Conservation (phyloP, 1,140 invertebrate genomes). For the Helicoverpa armigera region DNA sequence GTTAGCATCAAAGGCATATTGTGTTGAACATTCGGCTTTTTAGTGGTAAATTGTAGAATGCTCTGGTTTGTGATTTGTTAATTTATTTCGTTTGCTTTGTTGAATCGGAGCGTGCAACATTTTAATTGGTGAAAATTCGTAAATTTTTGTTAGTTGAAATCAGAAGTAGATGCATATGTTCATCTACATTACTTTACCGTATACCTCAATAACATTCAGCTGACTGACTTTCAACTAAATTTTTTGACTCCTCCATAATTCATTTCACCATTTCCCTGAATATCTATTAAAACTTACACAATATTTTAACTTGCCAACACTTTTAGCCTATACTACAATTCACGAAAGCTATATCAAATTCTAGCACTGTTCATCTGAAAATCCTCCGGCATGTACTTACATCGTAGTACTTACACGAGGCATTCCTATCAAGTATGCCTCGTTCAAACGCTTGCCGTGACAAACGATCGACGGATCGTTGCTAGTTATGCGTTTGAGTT, state of each 20-base stretch:
- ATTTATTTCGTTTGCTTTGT: background rate
- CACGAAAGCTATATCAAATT: background rate
- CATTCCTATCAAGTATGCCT: slow-evolving; percentile 24
- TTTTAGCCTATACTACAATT: no score
- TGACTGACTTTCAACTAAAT: no score
- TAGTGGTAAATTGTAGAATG: background rate
- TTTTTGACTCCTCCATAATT: no score
- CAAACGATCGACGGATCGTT: background rate
- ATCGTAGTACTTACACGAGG: background rate
- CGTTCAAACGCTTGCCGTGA: slow-evolving; percentile 24
- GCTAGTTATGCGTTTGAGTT: slow-evolving; percentile 17
- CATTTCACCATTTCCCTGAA: no score
- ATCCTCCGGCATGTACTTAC: background rate
- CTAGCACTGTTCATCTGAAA: background rate
- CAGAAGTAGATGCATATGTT: no score
- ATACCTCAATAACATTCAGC: no score
- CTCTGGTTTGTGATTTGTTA: background rate
- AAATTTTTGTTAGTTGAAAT: no score
- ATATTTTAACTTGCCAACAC: no score
- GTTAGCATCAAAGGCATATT: slow-evolving; percentile 13
- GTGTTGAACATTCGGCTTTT: background rate
- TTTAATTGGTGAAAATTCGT: no score
- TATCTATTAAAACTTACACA: no score
- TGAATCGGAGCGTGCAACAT: background rate
- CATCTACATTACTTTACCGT: no score